A percentile compares a stretch with the other conserved stretches of the same genome.
phyloP scores from a whole-genome alignment of 2,113 vertebrate genomes.

The Cyanoramphus novaezelandiae region DNA sequence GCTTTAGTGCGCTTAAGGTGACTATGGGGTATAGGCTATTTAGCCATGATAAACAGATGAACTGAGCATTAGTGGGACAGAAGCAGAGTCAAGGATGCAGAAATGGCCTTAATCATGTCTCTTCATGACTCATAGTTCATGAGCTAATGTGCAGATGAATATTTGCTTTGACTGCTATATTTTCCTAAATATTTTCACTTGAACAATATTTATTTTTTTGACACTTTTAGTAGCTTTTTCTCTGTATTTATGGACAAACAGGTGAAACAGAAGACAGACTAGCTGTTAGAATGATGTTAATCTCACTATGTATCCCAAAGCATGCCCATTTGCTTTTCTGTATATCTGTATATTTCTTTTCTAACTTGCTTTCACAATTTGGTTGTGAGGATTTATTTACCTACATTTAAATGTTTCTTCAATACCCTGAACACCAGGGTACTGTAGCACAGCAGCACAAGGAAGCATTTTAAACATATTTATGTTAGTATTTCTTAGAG shows the following conservation, averaged over 20 bases:
- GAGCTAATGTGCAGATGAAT: background rate
- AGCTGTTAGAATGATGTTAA: background rate
- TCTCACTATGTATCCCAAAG: background rate
- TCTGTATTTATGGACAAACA: background rate
- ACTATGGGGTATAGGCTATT: background rate
- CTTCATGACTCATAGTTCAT: background rate
- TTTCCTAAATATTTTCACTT: slow-evolving; percentile 1
- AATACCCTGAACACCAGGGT: background rate
- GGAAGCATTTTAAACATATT: background rate
- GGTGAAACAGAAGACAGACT: background rate
- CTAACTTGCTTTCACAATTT: background rate
- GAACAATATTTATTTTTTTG: background rate
- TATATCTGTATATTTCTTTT: background rate
- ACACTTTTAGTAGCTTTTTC: background rate
- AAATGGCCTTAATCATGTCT: background rate
- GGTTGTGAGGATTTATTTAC: background rate
- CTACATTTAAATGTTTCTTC: background rate
- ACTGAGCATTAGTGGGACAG: background rate
- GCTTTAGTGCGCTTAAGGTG: background rate
- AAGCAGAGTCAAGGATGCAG: background rate
- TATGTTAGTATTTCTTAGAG: background rate
- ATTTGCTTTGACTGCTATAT: background rate
- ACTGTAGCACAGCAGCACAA: background rate
- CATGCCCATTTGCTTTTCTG: background rate
- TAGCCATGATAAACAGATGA: background rate